Conservation (phyloP, 2,888 invertebrate species). For the Diaprepes abbreviatus region DNA sequence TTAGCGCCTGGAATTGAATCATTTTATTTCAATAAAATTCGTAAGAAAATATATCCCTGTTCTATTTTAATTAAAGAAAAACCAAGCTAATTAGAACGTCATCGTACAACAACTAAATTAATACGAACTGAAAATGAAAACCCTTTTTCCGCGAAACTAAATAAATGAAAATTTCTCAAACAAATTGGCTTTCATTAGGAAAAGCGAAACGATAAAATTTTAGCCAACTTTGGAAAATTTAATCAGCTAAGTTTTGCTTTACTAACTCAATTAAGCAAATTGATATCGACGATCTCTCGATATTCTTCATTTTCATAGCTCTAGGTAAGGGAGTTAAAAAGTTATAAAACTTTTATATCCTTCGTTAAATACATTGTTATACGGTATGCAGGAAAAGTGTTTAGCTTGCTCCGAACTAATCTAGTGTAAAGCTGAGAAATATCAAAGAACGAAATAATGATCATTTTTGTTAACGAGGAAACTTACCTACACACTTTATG, state of each 20-base stretch:
- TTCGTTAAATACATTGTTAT: constrained; percentile 35
- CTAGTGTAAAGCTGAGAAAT: too few species aligned
- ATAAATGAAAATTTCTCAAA: constrained; percentile 38
- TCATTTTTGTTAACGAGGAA: too few species aligned
- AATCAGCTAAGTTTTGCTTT: constrained; percentile 47
- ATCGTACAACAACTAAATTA: neutral
- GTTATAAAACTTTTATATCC: constrained; percentile 34
- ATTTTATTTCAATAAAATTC: too few species aligned
- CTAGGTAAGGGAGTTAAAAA: constrained; percentile 36
- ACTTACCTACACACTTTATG: too few species aligned
- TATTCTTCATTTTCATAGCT: constrained; percentile 42
- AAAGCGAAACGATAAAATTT: constrained; percentile 42
- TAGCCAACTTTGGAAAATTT: constrained; percentile 43
- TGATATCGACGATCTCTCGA: constrained; percentile 46
- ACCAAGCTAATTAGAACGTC: constrained; percentile 4
- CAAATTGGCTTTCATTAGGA: constrained; percentile 41
- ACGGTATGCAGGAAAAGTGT: too few species aligned
- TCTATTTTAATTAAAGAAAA: neutral
- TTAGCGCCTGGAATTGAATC: too few species aligned
- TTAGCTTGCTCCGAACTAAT: too few species aligned
- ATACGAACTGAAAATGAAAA: constrained; percentile 11
- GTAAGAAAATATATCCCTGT: too few species aligned
- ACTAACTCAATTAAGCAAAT: constrained; percentile 47
- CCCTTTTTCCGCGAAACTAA: constrained; percentile 12
- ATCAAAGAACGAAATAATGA: too few species aligned